These are phyloP conservation scores for Sussaba pulchella DNA, from an alignment of 2,888 invertebrate genomes.

Conservation along the genomic window DNA sequence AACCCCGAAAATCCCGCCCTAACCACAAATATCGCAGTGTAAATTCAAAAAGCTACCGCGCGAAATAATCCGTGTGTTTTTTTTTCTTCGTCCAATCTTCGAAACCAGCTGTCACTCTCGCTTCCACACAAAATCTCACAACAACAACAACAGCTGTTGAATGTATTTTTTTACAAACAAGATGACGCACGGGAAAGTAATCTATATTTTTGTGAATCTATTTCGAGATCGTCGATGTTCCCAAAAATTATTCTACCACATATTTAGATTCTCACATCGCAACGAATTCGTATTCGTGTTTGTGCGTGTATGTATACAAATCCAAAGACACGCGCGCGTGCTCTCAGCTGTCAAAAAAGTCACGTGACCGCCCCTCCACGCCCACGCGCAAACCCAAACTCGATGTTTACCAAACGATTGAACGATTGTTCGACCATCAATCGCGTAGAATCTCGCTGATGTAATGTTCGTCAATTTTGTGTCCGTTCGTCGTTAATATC, in stretches of 20 bases:
- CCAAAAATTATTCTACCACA: neutral
- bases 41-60: constrained; percentile 10
- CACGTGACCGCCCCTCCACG: constrained; percentile 49
- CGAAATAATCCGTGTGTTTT: constrained; percentile 35
- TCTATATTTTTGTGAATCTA: constrained; percentile 1
- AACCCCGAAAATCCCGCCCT: neutral
- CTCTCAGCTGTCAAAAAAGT: constrained; percentile 42
- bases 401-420: constrained; percentile 53
- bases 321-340: neutral
- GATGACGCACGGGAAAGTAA: neutral
- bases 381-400: neutral
- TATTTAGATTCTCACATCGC: neutral
- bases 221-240: neutral
- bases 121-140: constrained; percentile 23
- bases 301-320: neutral
- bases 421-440: constrained; percentile 39
- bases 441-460: constrained; percentile 44
- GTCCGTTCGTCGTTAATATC: neutral
- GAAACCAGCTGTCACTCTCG: constrained; percentile 67
- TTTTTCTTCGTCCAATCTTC: constrained; percentile 41
- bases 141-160: constrained; percentile 42
- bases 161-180: constrained; percentile 20
- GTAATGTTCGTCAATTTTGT: constrained; percentile 50
- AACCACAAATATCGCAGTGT: neutral
- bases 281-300: neutral